Conservation (phyloP, 53 echinoderm and acorn worm species). For the Mesocentrotus franciscanus region DNA sequence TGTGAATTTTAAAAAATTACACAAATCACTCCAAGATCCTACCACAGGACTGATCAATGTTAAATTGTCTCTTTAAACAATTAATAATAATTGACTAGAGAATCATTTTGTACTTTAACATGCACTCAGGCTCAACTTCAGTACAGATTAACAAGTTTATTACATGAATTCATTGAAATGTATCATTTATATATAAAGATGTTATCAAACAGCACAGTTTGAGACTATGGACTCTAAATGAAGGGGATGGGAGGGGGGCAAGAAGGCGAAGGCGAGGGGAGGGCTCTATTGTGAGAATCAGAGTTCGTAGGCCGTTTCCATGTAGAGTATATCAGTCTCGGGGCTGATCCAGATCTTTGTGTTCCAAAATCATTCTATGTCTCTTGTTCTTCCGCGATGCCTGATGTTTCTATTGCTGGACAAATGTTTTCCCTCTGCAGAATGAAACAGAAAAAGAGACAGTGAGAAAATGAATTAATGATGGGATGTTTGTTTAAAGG, state of each 20-base stretch:
- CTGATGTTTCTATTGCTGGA: slow-evolving; percentile 62
- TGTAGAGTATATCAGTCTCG: background rate
- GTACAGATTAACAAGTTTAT: no score
- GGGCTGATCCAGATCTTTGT: background rate
- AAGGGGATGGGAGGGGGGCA: background rate
- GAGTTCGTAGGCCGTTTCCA: background rate
- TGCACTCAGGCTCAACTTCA: no score
- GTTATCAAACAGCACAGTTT: no score
- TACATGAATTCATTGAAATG: no score
- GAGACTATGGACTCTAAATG: background rate
- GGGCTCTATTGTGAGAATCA: background rate
- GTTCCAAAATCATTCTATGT: background rate
- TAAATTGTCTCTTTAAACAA: no score
- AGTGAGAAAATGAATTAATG: background rate
- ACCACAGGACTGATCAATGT: no score
- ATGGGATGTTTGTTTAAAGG: no score
- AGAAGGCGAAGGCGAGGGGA: background rate
- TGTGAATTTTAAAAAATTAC: no score
- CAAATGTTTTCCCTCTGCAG: slow-evolving; percentile 74
- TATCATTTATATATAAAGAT: no score
- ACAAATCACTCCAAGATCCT: no score
- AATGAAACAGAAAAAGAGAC: slow-evolving; percentile 21
- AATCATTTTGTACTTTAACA: no score
- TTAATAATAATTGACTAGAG: no score
- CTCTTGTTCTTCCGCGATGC: background rate